Evolutionary conservation across 2,113 vertebrate genomes (phyloP), one percentile per base, ranked within the genome.

Genomic region (Hucho hucho): DNA sequence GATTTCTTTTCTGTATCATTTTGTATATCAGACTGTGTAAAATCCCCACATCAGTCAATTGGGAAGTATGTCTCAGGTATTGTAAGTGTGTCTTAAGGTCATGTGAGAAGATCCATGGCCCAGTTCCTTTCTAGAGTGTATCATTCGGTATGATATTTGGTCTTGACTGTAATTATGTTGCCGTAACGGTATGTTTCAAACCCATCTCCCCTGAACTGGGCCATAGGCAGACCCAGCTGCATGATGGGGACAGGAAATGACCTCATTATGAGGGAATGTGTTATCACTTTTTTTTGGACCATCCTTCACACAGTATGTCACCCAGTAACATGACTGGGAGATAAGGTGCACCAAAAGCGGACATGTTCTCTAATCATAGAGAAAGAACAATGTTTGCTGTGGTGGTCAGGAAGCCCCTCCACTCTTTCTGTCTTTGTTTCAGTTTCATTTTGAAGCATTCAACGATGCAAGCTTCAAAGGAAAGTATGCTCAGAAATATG

Each of bases 231-330:
- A 32, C 68, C 13, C 49, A 53, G 14, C 12, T 53, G 49, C 49
- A 53, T 53, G 13, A 63, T 64, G 25, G 25, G 25, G 63, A 14
- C 11, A 16, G 86, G 87, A 91, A 88, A 84, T 91, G 28, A 83
- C 69, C 79, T 79, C 73, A 84, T 37, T 46, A 66, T 77, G 79
- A 66, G 79, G 79, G 79, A 89, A 85, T 64, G 77, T 24, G 64
- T 86, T 87, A 87, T 89, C 87, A 7, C 32, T 59, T 84, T 73
- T 75, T 68, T 84, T 72, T 79, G 83, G 81, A 78, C 79, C 83
- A 75, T 88, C 85, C 80, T 83, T 78, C 76, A 79, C 81, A 82
- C 73, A 75, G 76, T 78, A 83, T 84, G 75, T 81, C 85, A 84
- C 73, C 74, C 70, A 65, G 80, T 72, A 75, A 77, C 77, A 77